Evolutionary conservation across 2,888 invertebrate species (phyloP).

Genomic region (Gastrophysa polygoni): DNA sequence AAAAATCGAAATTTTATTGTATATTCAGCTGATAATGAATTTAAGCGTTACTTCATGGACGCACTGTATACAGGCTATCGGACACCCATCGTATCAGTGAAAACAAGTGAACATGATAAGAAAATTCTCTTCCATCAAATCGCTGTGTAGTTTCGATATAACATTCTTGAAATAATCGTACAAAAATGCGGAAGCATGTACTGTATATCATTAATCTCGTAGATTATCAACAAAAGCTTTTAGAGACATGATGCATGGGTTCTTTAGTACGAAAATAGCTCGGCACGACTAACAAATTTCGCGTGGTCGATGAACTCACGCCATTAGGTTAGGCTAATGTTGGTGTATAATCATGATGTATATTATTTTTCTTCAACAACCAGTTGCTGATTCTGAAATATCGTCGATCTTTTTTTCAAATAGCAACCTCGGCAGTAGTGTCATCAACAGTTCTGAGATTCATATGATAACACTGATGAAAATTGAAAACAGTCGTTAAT

Average conservation of each 20-base stretch:
- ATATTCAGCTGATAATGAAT: too few species aligned
- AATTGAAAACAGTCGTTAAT: too few species aligned
- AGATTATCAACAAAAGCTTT: constrained; percentile 13
- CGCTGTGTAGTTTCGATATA: neutral
- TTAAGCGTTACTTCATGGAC: too few species aligned
- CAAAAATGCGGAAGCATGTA: constrained; percentile 20
- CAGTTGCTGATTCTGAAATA: neutral
- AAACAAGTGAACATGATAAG: too few species aligned
- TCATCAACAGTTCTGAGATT: too few species aligned
- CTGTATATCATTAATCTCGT: constrained; percentile 16
- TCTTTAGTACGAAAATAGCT: constrained; percentile 11
- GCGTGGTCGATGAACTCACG: constrained; percentile 13
- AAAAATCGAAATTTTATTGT: too few species aligned
- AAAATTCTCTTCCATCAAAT: neutral
- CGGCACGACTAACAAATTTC: constrained; percentile 6
- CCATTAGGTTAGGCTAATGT: neutral
- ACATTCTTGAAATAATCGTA: constrained; percentile 2
- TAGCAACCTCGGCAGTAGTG: too few species aligned
- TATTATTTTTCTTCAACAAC: neutral
- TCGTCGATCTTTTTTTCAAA: neutral
- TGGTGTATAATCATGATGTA: neutral
- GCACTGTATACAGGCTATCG: too few species aligned
- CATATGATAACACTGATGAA: too few species aligned
- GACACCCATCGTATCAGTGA: too few species aligned
- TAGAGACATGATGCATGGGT: constrained; percentile 14